Evolutionary conservation across 2,113 vertebrate species (phyloP), one percentile per base, ranked within the genome.

Genomic region (Corythaeola cristata): DNA sequence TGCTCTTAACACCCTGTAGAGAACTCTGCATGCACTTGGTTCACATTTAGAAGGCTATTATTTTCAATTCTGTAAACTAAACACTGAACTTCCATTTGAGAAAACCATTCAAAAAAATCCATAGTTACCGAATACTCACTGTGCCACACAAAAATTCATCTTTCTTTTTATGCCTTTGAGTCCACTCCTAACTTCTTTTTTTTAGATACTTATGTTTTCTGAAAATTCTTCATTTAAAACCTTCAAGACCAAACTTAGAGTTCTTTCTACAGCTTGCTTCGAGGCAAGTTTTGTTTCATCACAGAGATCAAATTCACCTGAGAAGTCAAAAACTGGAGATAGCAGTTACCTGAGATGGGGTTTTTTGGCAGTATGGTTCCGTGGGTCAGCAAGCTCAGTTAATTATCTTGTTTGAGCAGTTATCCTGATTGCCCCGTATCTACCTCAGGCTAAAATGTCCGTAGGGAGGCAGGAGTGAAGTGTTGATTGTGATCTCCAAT

Each of bases 1-100:
- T 11, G 7, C 9, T 64, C 22, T 59, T 28, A 37, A 45, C 8
- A 47, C 32, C 5, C 0, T 13, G 3, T 2, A 23, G 11, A 66
- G 21, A 89, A 5, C 1, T 3, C 8, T 12, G 1, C 1, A 2
- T 37, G 27, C 39, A 33, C 12, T 18, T 21, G 11, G 2, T 3
- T 67, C 20, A 14, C 12, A 5, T 55, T 69, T 44, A 37, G 20
- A 41, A 80, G 3, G 5, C 15, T 28, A 8, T 33, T 28, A 5
- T 39, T 86, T 80, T 41, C 6, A 41, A 15, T n/a, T 75, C 28
- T 33, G 1, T 7, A 64, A 88, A 16, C 3, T 39, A 52, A 73
- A 47, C 4, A 20, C 10, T n/a, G 8, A 77, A 39, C 7, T 39
- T 39, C 1, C 3, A 27, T 24, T 64, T 73, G 4, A 76, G 11